Base-by-base conservation (phyloP, 2,113 vertebrate species). In the Ictalurus punctatus region DNA sequence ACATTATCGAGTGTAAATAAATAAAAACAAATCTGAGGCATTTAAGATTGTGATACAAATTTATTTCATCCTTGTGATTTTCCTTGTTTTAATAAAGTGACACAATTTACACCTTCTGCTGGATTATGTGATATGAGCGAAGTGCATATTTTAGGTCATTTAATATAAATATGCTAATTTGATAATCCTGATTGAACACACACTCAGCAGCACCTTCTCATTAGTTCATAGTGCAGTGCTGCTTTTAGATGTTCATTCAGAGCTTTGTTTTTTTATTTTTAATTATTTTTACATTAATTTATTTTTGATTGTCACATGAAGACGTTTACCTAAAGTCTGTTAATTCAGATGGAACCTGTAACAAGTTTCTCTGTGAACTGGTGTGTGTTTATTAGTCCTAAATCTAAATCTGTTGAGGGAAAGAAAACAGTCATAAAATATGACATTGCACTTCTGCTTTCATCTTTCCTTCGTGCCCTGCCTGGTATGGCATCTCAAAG, bases 401-500 rank as follows among this genome's bases (percentile, higher is more conserved):
- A 78, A 88, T 88, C 88, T 91, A 76, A 78, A 88, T 88, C 88
- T 91, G 83, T 54, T 81, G 56, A 69, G 52, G n/a, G 10, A 17
- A 23, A 82, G 37, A 19, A 23, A 4, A 23, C 58, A 34, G 16
- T 19, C 16, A 30, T 61, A 30, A 90, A 82, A 79, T 89, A 12
- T 89, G 89, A 58, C 67, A 71, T 79, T 61, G 12, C 58, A 69
- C 74, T 56, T 80, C 4, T 13, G 61, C 88, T 89, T 91, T 91
- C 87, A 92, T 92, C 87, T 86, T 59, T 67, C 17, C 34, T 83
- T 89, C 69, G 83, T 52, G 34, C 59, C 69, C 71, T 58, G 79
- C 74, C 81, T 90, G 27, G 85, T 65, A 6, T 85, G 74, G 63
- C 69, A 81, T 92, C 91, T 90, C 83, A 88, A 90, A 92, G 84